These are phyloP conservation scores for Nothocercus julius DNA, from an alignment of 2,113 vertebrate species.

Conservation along the genomic window DNA sequence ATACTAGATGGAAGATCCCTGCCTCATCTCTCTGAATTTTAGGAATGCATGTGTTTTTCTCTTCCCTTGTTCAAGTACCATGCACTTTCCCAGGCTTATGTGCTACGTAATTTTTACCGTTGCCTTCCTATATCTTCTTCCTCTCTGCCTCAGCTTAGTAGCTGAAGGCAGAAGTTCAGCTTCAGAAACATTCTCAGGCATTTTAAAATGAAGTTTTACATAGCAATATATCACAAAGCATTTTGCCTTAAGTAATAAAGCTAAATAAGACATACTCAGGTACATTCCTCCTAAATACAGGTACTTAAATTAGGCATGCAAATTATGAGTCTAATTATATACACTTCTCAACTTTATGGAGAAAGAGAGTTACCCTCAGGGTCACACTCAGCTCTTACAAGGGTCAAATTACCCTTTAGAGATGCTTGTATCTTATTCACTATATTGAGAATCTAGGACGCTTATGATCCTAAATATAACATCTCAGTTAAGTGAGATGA, in stretches of 20 bases:
- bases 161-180: background rate
- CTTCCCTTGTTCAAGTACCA: accelerated
- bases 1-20: background rate
- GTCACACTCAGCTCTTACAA: background rate
- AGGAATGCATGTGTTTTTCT: background rate
- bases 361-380: background rate
- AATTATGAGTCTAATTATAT: background rate
- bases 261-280: background rate
- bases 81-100: background rate
- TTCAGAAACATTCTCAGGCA: background rate
- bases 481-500: slow-evolving; percentile 1
- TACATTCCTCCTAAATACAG: background rate
- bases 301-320: background rate
- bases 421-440: background rate
- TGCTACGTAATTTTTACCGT: background rate
- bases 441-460: slow-evolving; percentile 61
- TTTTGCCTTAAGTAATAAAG: background rate
- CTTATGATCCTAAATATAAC: slow-evolving; percentile 53
- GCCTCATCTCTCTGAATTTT: background rate
- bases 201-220: background rate
- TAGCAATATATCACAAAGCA: background rate
- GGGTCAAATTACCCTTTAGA: slow-evolving; percentile 24
- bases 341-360: background rate
- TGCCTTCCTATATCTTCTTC: background rate
- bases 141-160: background rate